Base-by-base conservation (phyloP, 2,888 invertebrate species). In the Apodemia duryi region DNA sequence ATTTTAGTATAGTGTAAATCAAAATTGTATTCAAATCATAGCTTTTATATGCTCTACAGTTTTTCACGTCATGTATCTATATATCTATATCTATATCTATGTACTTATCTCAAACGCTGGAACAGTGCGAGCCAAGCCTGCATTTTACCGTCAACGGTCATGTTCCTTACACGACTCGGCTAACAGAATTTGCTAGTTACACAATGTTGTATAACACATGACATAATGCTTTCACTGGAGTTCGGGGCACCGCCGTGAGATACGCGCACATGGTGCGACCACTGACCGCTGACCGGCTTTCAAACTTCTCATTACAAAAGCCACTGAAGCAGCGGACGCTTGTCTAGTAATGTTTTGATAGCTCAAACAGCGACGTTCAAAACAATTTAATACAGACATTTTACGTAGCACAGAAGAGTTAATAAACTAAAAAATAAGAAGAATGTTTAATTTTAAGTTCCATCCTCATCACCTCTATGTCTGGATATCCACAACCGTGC, bases 201-300 rank as follows among this genome's bases (percentile, higher is more conserved):
- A 54, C 10, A 54, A 10, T 54, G 21, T 54, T 54, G n/a, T 54
- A 9, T 54, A 54, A 54, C 29, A 28, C 28, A 10, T 52, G 52
- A 28, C 28, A 29, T 29, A 54, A 28, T 54, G 54, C 54, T 54
- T 54, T 54, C 54, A 54, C 54, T 29, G 54, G 52, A 52, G 9
- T 10, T 10, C 10, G 41, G 41, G 43, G 3, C 28, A 6, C 52
- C 13, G 29, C 28, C 54, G 54, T 54, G 54, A 54, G 29, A 54
- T 29, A 54, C 54, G 54, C 21, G 54, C 54, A 28, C 54, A 10
- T 10, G 29, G n/a, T 7, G 28, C 54, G 54, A 54, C 28, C 54
- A 28, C 54, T 32, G 54, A 54, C 54, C 54, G 54, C 32, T 54
- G 54, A 54, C 54, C 54, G 54, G 29, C 54, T 54, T 54, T 54